A percentile compares a stretch with the other conserved stretches of the same genome.
phyloP scores from a whole-genome alignment of 2,113 vertebrate species.

The Emydura subglobosa region DNA sequence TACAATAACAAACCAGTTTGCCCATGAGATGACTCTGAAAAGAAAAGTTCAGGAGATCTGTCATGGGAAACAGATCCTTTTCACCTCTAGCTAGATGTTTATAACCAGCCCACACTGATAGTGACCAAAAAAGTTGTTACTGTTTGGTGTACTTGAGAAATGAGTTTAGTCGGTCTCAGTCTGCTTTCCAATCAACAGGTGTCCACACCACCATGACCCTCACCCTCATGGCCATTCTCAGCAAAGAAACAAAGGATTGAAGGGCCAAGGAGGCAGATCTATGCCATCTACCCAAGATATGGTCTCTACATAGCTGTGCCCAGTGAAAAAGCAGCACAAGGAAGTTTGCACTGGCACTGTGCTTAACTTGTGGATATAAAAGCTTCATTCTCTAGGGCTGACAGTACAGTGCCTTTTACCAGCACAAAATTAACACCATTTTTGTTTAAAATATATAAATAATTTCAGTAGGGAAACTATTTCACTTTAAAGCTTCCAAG shows the following conservation, averaged over 20 bases:
- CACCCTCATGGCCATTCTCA: background rate
- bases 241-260: background rate
- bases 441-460: background rate
- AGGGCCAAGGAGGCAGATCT: background rate
- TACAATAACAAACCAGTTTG: constrained; percentile 13
- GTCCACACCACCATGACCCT: background rate
- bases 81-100: background rate
- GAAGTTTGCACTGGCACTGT: background rate
- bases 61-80: constrained; percentile 25
- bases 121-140: background rate
- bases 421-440: background rate
- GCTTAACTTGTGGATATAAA: background rate
- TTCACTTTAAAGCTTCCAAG: background rate
- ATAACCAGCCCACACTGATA: background rate
- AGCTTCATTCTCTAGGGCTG: background rate
- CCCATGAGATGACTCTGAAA: background rate
- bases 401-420: background rate
- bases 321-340: background rate
- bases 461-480: background rate
- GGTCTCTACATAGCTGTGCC: background rate
- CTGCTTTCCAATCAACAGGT: background rate
- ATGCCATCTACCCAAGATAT: background rate
- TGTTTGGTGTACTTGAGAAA: background rate
- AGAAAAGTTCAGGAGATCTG: background rate
- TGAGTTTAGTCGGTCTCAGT: background rate